Evolutionary conservation across 2,113 vertebrate species (phyloP), one percentile per base, ranked within the genome.

Genomic region (Podocnemis expansa): DNA sequence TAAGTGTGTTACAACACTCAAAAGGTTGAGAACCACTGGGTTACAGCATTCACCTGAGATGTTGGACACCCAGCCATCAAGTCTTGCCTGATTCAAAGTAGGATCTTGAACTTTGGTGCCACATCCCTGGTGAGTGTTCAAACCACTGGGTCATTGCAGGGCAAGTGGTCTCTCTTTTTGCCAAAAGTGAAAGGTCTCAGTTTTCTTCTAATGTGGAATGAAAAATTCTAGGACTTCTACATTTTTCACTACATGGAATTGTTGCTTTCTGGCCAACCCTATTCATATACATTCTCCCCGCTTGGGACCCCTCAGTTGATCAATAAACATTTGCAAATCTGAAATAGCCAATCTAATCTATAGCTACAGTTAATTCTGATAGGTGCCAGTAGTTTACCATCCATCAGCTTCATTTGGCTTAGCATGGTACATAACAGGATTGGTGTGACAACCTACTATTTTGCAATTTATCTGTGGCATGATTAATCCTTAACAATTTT

Each of bases 341-440:
- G 79, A 45, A 83, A 88, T 1, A 2, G 13, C 21, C 34, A 52
- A 3, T 13, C 8, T 41, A 51, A 60, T 43, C 81, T 1, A 54
- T 3, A 79, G 55, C 34, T 29, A 25, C 0, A 0, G 8, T 21
- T 80, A 78, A 86, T 10, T 22, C 1, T 25, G 43, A 58, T 4
- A 5, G 58, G 8, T 10, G 22, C n/a, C 10, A 31, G 4, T 27
- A 63, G 9, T 75, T 75, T 21, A 54, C 6, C 3, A 51, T 21
- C 58, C 45, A 45, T 52, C 41, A 6, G 38, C 38, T 73, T n/a
- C 21, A 49, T 27, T 43, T 60, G 29, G 31, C 6, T 6, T 2
- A 16, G 8, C 24, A 41, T 0, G 22, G 0, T 4, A 2, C 3
- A 0, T 1, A 2, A 70, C 29, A 75, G 83, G 88, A 63, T 34